Conservation (phyloP, 2,888 invertebrate species). For the Fragum sueziense region DNA sequence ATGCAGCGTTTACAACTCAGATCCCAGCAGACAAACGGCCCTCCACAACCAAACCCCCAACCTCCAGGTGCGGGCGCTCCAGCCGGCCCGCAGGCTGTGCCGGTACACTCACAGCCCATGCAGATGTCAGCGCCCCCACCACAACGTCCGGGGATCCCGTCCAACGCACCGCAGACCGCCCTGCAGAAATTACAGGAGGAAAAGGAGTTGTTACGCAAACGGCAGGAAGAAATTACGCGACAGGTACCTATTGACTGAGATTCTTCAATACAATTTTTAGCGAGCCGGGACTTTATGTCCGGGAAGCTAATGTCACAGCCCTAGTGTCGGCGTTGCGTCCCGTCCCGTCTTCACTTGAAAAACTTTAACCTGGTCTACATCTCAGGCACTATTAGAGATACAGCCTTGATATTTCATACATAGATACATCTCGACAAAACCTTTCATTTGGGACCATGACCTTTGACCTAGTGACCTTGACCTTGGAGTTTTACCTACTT, state of each 20-base stretch:
- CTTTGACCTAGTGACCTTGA: too few species aligned
- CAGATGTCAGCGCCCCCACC: slow-evolving; percentile 16
- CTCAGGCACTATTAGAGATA: too few species aligned
- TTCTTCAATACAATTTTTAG: too few species aligned
- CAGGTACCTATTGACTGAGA: slow-evolving; percentile 85
- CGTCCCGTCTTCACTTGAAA: too few species aligned
- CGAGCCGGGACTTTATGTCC: too few species aligned
- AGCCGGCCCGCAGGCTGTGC: slow-evolving; percentile 15
- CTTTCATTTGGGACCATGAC: too few species aligned
- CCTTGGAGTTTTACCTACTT: too few species aligned
- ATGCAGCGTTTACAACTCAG: slow-evolving; percentile 56
- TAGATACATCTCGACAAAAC: too few species aligned
- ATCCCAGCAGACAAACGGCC: slow-evolving; percentile 18
- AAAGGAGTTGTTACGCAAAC: slow-evolving; percentile 92
- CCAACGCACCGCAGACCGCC: slow-evolving; percentile 52
- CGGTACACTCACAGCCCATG: slow-evolving; percentile 18
- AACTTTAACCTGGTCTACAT: too few species aligned
- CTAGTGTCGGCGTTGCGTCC: too few species aligned
- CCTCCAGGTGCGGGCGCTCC: not conserved
- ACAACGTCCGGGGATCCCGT: slow-evolving; percentile 10
- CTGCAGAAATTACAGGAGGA: slow-evolving; percentile 89
- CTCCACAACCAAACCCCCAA: slow-evolving; percentile 1
- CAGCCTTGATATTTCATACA: too few species aligned
- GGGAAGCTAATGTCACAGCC: too few species aligned
- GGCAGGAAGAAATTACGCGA: slow-evolving; percentile 94